Evolutionary conservation across 2,113 vertebrate species (phyloP).

Genomic region (Regulus satrapa): DNA sequence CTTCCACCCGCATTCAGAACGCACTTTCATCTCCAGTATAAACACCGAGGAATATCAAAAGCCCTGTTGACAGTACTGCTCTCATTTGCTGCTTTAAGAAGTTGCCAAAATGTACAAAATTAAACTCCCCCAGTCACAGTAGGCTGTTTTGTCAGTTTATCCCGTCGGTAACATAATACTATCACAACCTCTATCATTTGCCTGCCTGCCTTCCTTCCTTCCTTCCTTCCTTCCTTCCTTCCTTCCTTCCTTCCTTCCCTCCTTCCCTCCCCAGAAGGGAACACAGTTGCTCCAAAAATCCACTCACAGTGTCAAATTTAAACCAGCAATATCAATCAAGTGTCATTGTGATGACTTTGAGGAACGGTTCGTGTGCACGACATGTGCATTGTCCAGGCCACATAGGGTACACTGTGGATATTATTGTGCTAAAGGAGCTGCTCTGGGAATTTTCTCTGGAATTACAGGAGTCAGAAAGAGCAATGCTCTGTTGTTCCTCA

Average conservation of each 20-base stretch:
- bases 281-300: conserved; percentile 39
- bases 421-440: background rate
- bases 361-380: background rate
- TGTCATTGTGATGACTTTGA: background rate
- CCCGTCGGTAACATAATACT: conserved; percentile 65
- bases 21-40: conserved; percentile 68
- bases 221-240: background rate
- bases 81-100: conserved; percentile 63
- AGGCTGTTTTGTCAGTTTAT: conserved; percentile 65
- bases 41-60: conserved; percentile 63
- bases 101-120: conserved; percentile 70
- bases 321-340: conserved; percentile 24
- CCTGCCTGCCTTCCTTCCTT: too few species aligned
- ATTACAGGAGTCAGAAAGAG: background rate
- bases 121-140: conserved; percentile 52
- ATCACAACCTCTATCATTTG: conserved; percentile 28
- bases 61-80: conserved; percentile 52
- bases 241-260: too few species aligned
- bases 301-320: background rate
- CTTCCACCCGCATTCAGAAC: conserved; percentile 54
- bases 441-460: background rate
- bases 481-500: background rate
- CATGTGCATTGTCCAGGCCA: background rate
- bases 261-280: background rate
- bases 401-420: background rate